Evolutionary conservation across 2,113 vertebrate genomes (phyloP).

Genomic region (Probosciger aterrimus): DNA sequence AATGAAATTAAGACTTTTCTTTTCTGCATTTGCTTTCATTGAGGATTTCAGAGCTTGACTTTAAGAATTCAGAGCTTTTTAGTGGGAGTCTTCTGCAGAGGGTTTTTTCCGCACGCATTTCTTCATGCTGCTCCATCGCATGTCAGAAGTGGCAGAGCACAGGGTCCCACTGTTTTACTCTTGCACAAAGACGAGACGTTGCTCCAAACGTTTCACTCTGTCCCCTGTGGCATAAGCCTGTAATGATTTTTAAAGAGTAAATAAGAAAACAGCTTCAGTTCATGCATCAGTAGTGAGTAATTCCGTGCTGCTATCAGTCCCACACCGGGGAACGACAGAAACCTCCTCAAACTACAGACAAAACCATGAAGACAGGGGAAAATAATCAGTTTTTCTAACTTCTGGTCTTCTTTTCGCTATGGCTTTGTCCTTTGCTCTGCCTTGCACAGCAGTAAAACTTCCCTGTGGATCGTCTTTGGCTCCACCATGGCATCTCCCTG

Average conservation of each 20-base stretch:
- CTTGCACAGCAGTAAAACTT: background rate
- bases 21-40: background rate
- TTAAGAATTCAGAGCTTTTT: background rate
- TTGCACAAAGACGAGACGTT: background rate
- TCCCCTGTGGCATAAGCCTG: background rate
- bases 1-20: background rate
- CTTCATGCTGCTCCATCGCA: fast-evolving
- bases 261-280: background rate
- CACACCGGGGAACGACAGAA: background rate
- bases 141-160: background rate
- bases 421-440: background rate
- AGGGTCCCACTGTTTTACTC: background rate
- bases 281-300: background rate
- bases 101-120: background rate
- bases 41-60: background rate
- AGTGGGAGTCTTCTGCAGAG: background rate
- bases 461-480: fast-evolving
- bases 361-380: background rate
- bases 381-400: background rate
- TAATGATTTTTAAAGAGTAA: background rate
- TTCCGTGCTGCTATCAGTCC: background rate
- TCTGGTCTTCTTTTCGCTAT: background rate
- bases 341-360: background rate
- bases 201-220: background rate
- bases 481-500: background rate